These are phyloP conservation scores for Pristiophorus japonicus DNA, from an alignment of 2,113 vertebrate species.

Conservation along the genomic window DNA sequence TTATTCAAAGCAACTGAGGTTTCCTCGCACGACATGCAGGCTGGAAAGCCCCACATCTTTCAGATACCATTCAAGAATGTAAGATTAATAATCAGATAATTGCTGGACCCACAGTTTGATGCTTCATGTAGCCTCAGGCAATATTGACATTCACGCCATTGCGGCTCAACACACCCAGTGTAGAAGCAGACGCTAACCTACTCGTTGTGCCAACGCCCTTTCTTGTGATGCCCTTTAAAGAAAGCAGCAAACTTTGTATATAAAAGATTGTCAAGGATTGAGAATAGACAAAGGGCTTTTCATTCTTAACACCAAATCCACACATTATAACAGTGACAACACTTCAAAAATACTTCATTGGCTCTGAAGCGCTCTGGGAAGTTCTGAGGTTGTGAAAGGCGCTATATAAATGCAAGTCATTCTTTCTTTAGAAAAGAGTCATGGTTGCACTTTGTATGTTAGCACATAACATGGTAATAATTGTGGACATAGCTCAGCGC, in stretches of 20 bases:
- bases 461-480: neutral
- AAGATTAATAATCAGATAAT: slow-evolving; percentile 1
- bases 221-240: neutral
- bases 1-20: neutral
- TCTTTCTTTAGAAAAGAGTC: no score
- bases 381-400: no score
- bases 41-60: neutral
- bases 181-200: neutral
- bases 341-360: neutral
- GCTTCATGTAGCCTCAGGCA: neutral
- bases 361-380: no score
- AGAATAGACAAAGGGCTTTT: neutral
- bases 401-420: no score
- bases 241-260: neutral
- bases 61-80: neutral
- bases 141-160: neutral
- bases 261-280: neutral
- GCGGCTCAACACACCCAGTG: neutral
- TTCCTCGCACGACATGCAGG: neutral
- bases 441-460: no score
- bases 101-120: neutral
- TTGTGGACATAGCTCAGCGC: neutral
- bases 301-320: neutral
- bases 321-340: neutral
- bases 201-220: neutral